A percentile compares a stretch with the other conserved stretches of the same genome.
phyloP scores from a whole-genome alignment of 2,888 invertebrate genomes.

The Tachystola acroxantha region DNA sequence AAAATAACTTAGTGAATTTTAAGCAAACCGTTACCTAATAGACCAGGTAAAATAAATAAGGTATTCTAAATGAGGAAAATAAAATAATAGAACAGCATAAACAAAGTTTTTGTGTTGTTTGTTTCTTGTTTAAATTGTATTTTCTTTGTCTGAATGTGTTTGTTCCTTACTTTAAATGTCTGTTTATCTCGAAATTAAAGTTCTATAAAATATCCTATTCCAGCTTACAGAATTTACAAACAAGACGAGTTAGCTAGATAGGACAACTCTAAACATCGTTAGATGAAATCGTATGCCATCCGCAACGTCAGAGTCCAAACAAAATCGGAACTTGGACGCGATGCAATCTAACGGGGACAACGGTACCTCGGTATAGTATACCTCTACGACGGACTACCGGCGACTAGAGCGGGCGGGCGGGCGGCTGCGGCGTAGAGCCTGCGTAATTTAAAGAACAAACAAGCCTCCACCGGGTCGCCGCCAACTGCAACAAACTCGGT shows the following conservation, averaged over 20 bases:
- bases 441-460: constrained; percentile 63
- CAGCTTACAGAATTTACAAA: constrained; percentile 1
- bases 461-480: constrained; percentile 39
- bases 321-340: constrained; percentile 51
- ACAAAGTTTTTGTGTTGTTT: constrained; percentile 4
- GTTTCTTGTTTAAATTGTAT: constrained; percentile 1
- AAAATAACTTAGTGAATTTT: no score
- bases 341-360: constrained; percentile 49
- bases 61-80: background rate
- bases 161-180: background rate
- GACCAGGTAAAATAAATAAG: constrained; percentile 2
- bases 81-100: background rate
- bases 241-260: background rate
- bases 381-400: background rate
- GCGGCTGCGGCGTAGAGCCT: constrained; percentile 30
- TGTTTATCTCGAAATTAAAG: constrained; percentile 3
- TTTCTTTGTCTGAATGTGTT: background rate
- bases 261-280: constrained; percentile 17
- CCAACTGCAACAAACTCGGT: constrained; percentile 48
- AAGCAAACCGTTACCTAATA: no score
- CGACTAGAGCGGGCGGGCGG: constrained; percentile 28
- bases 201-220: background rate
- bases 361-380: constrained; percentile 25
- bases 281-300: constrained; percentile 37
- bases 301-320: constrained; percentile 40